phyloP scores from a whole-genome alignment of 2,888 invertebrate species.

The Julus scandinavius region DNA sequence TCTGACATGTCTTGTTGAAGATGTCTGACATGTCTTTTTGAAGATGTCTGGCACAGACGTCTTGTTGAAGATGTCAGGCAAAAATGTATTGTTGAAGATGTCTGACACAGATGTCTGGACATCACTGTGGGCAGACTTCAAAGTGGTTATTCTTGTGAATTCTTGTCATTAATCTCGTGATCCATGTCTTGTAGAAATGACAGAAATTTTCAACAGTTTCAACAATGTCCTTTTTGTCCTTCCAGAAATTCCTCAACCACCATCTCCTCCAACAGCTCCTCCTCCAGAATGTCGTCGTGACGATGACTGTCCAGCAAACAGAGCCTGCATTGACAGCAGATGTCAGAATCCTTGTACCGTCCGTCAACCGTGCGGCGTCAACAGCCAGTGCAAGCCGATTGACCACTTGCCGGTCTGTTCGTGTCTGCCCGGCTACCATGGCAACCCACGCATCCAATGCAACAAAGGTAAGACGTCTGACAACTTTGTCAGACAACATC shows the following conservation, averaged over 20 bases:
- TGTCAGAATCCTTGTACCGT: slow-evolving; percentile 83
- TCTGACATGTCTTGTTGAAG: neutral
- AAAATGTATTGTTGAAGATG: too few species aligned
- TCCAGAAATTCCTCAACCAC: slow-evolving; percentile 47
- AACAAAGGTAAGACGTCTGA: slow-evolving; percentile 68
- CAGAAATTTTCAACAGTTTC: slow-evolving; percentile 75
- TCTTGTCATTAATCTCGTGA: neutral
- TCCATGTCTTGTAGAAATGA: too few species aligned
- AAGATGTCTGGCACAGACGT: too few species aligned
- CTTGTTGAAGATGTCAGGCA: too few species aligned
- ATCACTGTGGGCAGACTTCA: neutral
- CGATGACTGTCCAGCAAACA: slow-evolving; percentile 79
- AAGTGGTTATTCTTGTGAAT: too few species aligned
- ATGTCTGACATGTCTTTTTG: neutral
- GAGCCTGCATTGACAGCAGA: slow-evolving; percentile 81
- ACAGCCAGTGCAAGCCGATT: slow-evolving; percentile 82
- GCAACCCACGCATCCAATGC: slow-evolving; percentile 85
- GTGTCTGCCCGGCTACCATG: slow-evolving; percentile 84
- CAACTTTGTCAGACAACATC: neutral
- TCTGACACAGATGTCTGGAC: neutral
- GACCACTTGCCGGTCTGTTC: slow-evolving; percentile 89
- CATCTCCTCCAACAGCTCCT: slow-evolving; percentile 54
- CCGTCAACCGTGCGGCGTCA: slow-evolving; percentile 85
- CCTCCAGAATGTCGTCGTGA: slow-evolving; percentile 66
- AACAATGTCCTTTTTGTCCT: slow-evolving; percentile 78